A percentile compares a stretch with the other conserved stretches of the same genome.
phyloP scores from a whole-genome alignment of 2,888 invertebrate genomes.

The Magallana nippona region DNA sequence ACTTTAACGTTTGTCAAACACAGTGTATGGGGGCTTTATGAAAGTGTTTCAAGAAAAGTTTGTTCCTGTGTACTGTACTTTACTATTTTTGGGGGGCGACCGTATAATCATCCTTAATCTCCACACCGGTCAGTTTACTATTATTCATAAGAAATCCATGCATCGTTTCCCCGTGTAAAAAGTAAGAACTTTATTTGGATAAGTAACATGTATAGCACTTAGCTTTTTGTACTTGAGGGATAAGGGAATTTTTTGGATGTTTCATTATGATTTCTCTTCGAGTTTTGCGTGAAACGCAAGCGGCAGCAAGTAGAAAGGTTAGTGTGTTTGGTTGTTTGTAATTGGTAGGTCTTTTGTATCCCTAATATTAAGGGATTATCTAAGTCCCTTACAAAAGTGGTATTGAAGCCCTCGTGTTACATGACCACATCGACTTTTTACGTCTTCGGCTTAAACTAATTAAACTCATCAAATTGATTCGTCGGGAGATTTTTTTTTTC shows the following conservation, averaged over 20 bases:
- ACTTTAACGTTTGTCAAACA: not conserved
- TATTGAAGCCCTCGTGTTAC: no score
- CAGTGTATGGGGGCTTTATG: not conserved
- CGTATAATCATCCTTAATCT: constrained; percentile 1
- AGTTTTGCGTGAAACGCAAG: constrained; percentile 12
- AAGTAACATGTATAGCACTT: not conserved
- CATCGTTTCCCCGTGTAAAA: constrained; percentile 1
- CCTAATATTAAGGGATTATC: no score
- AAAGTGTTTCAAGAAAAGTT: not conserved
- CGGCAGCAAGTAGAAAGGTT: no score
- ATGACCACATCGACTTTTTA: no score
- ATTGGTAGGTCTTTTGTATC: no score
- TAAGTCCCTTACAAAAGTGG: no score
- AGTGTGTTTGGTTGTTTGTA: no score
- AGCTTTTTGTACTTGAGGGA: not conserved
- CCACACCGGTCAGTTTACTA: not conserved
- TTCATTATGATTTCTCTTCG: not conserved
- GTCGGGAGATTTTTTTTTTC: no score
- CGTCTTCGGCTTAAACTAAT: no score
- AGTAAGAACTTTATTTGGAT: constrained; percentile 9
- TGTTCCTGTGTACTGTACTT: not conserved
- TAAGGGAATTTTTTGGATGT: not conserved
- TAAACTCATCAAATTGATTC: no score
- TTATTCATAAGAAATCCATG: not conserved
- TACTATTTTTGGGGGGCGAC: not conserved